phyloP scores from a whole-genome alignment of 2,888 invertebrate genomes.

The Dynastes hyllus region DNA sequence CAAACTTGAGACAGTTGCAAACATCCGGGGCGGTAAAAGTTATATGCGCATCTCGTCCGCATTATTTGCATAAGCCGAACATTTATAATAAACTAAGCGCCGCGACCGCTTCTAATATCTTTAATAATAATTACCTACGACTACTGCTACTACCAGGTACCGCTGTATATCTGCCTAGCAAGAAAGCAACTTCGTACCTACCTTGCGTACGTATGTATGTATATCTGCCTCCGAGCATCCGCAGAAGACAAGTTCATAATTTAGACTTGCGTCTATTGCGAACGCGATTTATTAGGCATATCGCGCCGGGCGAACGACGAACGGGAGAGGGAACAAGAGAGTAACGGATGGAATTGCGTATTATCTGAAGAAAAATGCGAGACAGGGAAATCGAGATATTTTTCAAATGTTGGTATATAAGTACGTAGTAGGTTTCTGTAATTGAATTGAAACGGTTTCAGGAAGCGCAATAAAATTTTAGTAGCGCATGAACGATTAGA shows the following conservation, averaged over 20 bases:
- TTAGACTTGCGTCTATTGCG: conserved; percentile 19
- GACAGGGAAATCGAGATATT: not conserved
- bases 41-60: not conserved
- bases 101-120: conserved; percentile 14
- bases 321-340: no score
- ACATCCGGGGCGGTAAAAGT: conserved; percentile 33
- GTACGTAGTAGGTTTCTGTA: no score
- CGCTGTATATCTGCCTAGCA: no score
- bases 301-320: no score
- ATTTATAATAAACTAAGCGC: conserved; percentile 40
- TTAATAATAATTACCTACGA: conserved; percentile 36
- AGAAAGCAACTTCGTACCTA: no score
- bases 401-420: no score
- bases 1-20: conserved; percentile 43
- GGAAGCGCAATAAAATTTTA: not conserved
- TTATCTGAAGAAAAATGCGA: not conserved
- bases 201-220: no score
- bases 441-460: not conserved
- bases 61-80: conserved; percentile 43
- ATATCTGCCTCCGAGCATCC: no score
- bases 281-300: conserved; percentile 13
- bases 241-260: conserved; percentile 16
- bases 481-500: conserved; percentile 16
- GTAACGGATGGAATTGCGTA: no score
- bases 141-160: not conserved